Conservation (phyloP, 2,113 vertebrate genomes). For the Anas platyrhynchos region DNA sequence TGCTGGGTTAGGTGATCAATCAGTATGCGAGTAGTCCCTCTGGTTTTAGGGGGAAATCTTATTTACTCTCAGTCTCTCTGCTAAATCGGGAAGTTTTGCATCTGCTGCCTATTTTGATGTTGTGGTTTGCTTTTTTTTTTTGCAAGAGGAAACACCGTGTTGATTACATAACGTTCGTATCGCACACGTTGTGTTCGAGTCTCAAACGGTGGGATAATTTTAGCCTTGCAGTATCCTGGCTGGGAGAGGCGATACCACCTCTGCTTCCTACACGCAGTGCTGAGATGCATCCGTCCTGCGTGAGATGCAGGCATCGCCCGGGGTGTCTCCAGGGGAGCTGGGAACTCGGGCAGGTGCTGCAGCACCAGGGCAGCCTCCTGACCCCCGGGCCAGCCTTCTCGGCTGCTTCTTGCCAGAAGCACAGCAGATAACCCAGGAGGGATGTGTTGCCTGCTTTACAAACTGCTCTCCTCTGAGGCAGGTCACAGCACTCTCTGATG, state of each 20-base stretch:
- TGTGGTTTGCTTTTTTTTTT: neutral
- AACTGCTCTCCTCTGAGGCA: neutral
- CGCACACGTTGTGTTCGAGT: neutral
- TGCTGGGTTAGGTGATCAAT: neutral
- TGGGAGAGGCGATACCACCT: neutral
- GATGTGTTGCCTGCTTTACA: neutral
- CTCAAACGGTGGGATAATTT: neutral
- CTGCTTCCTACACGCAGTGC: rapidly evolving
- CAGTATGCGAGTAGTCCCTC: neutral
- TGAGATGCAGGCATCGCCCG: neutral
- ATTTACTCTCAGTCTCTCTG: neutral
- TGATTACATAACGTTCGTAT: neutral
- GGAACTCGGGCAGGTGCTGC: neutral
- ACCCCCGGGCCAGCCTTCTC: rapidly evolving
- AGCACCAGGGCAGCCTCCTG: neutral
- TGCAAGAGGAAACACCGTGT: neutral
- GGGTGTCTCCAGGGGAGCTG: neutral
- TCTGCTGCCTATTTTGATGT: neutral
- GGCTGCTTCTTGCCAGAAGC: neutral
- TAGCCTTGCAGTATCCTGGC: neutral
- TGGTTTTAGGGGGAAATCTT: neutral
- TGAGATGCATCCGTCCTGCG: neutral
- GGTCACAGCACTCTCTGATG: neutral
- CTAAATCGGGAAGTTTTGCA: neutral
- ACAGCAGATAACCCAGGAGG: neutral